Percentiles rank a stretch among this genome's conserved stretches.
phyloP scores from a whole-genome alignment of 2,888 invertebrate species.

The Eilema griseolum region DNA sequence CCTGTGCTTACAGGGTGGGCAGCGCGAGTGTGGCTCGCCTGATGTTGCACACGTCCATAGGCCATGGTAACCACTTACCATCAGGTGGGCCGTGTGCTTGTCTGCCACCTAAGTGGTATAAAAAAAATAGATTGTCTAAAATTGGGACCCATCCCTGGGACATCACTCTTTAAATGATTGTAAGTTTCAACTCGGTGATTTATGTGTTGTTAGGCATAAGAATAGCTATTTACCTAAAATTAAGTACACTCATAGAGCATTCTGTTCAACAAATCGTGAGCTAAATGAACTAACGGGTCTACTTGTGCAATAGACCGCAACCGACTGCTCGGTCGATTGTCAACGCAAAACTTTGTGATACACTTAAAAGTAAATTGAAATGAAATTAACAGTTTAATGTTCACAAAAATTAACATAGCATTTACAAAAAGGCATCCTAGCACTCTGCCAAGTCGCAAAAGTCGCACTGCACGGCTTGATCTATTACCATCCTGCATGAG shows the following conservation, averaged over 20 bases:
- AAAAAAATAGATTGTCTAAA: background rate
- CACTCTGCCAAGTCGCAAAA: no score
- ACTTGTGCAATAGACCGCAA: background rate
- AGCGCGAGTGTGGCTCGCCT: no score
- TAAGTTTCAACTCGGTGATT: background rate
- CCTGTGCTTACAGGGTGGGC: no score
- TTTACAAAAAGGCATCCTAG: no score
- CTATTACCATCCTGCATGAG: no score
- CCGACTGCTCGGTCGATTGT: background rate
- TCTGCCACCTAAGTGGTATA: background rate
- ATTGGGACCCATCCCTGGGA: background rate
- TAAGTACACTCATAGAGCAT: background rate
- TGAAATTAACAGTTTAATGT: no score
- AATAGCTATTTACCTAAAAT: background rate
- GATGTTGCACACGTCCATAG: no score
- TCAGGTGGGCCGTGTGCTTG: no score
- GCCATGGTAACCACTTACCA: no score
- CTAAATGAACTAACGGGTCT: background rate
- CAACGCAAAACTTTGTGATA: background rate
- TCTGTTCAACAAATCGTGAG: background rate
- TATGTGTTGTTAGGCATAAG: background rate
- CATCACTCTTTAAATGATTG: background rate
- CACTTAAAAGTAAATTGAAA: background rate
- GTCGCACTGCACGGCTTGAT: no score
- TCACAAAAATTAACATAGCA: no score